Evolutionary conservation across 2,888 invertebrate species (phyloP).

Genomic region (Clusia tigrina): DNA sequence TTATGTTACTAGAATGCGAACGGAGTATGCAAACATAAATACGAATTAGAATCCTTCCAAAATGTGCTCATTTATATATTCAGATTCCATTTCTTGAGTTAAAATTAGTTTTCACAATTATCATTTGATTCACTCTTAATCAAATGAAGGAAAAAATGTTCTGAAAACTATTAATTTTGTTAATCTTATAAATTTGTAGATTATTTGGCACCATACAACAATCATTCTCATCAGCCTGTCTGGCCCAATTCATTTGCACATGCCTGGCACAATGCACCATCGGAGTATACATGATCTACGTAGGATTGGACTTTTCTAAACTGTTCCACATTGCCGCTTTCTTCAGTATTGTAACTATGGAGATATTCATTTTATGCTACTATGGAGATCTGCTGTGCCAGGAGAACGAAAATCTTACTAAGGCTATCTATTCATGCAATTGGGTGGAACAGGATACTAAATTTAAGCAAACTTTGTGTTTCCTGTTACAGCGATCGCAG

Average conservation of each 20-base stretch:
- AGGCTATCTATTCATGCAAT: conserved; percentile 66
- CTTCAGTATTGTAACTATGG: conserved; percentile 64
- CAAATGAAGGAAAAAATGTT: too few relatives aligned
- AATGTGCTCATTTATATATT: too few relatives aligned
- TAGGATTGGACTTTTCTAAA: conserved; percentile 31
- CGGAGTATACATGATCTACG: conserved; percentile 63
- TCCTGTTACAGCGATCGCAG: conserved; percentile 67
- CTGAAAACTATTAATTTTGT: too few relatives aligned
- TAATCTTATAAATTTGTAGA: conserved; percentile 62
- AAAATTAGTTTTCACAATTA: too few relatives aligned
- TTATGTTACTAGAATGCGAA: too few relatives aligned
- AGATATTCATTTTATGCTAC: conserved; percentile 67
- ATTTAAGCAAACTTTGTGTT: conserved; percentile 53
- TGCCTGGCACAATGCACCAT: conserved; percentile 57
- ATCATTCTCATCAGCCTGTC: conserved; percentile 66
- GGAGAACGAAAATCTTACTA: conserved; percentile 65
- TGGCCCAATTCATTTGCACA: conserved; percentile 67
- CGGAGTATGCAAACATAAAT: too few relatives aligned
- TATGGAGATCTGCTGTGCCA: conserved; percentile 66
- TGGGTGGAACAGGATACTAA: conserved; percentile 67
- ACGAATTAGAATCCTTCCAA: too few relatives aligned
- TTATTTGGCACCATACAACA: conserved; percentile 65
- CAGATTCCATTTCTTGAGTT: too few relatives aligned
- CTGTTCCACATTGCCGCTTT: conserved; percentile 33
- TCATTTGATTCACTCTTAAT: too few relatives aligned